Percentiles rank a stretch among this genome's conserved stretches.
Conservation (phyloP, 1,140 invertebrate species). For the Leptonema lineaticorne region DNA sequence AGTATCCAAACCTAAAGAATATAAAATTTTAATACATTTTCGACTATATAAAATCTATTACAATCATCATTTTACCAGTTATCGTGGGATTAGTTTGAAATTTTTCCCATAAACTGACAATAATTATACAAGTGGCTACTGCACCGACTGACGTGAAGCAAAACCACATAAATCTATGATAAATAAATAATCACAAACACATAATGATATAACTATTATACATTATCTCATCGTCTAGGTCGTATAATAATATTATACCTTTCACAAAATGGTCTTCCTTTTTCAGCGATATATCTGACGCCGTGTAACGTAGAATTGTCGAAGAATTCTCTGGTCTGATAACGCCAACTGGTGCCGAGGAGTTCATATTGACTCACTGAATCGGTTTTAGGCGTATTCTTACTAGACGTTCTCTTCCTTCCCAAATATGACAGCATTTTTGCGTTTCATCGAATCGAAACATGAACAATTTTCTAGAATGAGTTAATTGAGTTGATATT, state of each 20-base stretch:
- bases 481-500: neutral
- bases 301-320: constrained; percentile 71
- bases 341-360: constrained; percentile 60
- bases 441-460: neutral
- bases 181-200: neutral
- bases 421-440: too few species aligned
- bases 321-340: constrained; percentile 69
- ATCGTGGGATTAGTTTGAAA: constrained; percentile 79
- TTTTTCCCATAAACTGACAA: constrained; percentile 72
- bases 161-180: constrained; percentile 71
- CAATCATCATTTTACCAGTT: constrained; percentile 55
- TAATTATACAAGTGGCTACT: constrained; percentile 67
- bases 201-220: neutral
- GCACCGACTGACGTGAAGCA: constrained; percentile 65
- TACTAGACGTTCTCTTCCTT: too few species aligned
- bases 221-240: neutral
- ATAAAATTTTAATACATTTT: neutral
- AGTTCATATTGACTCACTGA: constrained; percentile 42
- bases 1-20: constrained; percentile 63
- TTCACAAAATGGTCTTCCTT: constrained; percentile 66
- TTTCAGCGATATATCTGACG: constrained; percentile 69
- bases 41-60: neutral
- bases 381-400: neutral
- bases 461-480: neutral
- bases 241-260: constrained; percentile 50